These are phyloP conservation scores for Meteorus cinctellus DNA, from an alignment of 2,888 invertebrate genomes.

Conservation along the genomic window DNA sequence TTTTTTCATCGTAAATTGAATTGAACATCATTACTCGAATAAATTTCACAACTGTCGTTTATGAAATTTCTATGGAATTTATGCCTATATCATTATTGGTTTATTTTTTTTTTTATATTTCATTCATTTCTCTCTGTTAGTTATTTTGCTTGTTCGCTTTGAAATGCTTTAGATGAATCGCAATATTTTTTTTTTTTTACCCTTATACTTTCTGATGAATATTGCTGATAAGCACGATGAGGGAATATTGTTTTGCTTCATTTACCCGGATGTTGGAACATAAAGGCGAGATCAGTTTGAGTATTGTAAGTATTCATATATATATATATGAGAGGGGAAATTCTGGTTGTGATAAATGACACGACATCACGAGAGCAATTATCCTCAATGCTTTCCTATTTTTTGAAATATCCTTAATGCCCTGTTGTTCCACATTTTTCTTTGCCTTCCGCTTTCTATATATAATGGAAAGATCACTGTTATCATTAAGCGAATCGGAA, in stretches of 20 bases:
- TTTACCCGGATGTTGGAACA: conserved; percentile 14
- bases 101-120: neutral
- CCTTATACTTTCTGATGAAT: neutral
- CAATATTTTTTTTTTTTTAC: neutral
- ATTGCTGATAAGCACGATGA: conserved; percentile 5
- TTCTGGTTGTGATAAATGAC: conserved; percentile 61
- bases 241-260: conserved; percentile 19
- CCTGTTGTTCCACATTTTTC: neutral
- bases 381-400: conserved; percentile 57
- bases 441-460: neutral
- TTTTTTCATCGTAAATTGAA: conserved; percentile 66
- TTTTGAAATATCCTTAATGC: conserved; percentile 53
- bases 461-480: neutral
- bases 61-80: conserved; percentile 48
- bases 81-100: neutral
- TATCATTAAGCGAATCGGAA: neutral
- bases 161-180: neutral
- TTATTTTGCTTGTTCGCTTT: neutral
- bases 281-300: conserved; percentile 21
- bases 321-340: conserved; percentile 25
- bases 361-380: conserved; percentile 63
- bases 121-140: neutral
- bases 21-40: conserved; percentile 60
- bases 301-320: neutral
- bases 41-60: conserved; percentile 63